Percentiles rank a stretch among this genome's conserved stretches.
Conservation (phyloP, 2,888 invertebrate species). For the Heteromyza rotundicornis region DNA sequence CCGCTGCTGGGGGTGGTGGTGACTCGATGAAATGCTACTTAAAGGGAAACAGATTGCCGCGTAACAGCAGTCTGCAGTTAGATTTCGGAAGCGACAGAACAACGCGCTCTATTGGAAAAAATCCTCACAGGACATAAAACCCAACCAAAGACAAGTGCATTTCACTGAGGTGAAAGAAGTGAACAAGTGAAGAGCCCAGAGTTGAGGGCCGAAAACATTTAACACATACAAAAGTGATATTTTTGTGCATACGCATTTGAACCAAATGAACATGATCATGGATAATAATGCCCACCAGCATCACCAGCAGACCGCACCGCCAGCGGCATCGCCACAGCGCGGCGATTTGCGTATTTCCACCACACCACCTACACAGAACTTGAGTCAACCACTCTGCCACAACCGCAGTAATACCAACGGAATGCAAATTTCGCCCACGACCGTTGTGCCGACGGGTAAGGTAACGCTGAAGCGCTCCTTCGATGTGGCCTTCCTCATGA, state of each 20-base stretch:
- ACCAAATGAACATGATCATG: slow-evolving; percentile 69
- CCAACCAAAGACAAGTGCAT: slow-evolving; percentile 9
- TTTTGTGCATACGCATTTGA: slow-evolving; percentile 9
- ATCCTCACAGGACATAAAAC: too few relatives aligned
- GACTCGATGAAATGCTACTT: slow-evolving; percentile 54
- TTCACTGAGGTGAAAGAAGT: neutral
- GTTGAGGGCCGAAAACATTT: too few relatives aligned
- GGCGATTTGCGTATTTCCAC: slow-evolving; percentile 64
- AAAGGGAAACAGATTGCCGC: slow-evolving; percentile 62
- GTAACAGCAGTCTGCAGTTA: slow-evolving; percentile 58
- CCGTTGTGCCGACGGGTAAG: slow-evolving; percentile 47
- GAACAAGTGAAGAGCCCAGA: neutral
- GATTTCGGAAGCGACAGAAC: slow-evolving; percentile 49
- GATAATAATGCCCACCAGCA: slow-evolving; percentile 61
- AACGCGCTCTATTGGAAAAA: neutral
- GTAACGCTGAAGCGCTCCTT: slow-evolving; percentile 76
- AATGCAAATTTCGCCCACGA: slow-evolving; percentile 34
- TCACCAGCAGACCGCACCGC: slow-evolving; percentile 34
- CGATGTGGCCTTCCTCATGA: slow-evolving; percentile 89
- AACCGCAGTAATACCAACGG: slow-evolving; percentile 40
- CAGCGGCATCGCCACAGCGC: slow-evolving; percentile 45
- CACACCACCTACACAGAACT: slow-evolving; percentile 40
- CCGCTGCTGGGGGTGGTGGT: slow-evolving; percentile 33
- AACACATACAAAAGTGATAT: neutral
- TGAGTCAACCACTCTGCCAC: slow-evolving; percentile 21